These are phyloP conservation scores for Pseudococcus viburni DNA, from an alignment of 2,888 invertebrate genomes.

Conservation along the genomic window DNA sequence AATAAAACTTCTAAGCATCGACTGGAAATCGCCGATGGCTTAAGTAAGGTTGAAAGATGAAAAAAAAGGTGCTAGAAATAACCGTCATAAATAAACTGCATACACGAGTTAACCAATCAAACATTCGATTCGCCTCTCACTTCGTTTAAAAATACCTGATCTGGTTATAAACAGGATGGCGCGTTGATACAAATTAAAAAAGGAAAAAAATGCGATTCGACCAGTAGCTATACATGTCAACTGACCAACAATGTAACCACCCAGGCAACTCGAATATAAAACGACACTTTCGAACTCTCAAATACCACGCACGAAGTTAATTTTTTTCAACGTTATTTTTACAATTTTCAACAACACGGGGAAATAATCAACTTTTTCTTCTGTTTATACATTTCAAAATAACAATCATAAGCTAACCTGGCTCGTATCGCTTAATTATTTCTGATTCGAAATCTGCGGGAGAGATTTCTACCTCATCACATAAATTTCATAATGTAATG, in stretches of 20 bases:
- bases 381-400: constrained; percentile 11
- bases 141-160: constrained; percentile 49
- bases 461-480: constrained; percentile 53
- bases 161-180: constrained; percentile 29
- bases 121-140: constrained; percentile 33
- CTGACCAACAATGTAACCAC: constrained; percentile 41
- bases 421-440: constrained; percentile 58
- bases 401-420: constrained; percentile 1
- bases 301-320: background rate
- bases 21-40: constrained; percentile 24
- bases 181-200: constrained; percentile 30
- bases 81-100: constrained; percentile 24
- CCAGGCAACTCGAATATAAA: constrained; percentile 26
- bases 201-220: background rate
- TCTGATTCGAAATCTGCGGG: constrained; percentile 62
- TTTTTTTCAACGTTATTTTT: constrained; percentile 6
- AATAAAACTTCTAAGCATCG: background rate
- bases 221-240: constrained; percentile 40
- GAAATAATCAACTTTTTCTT: constrained; percentile 24
- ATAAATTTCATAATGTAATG: constrained; percentile 23
- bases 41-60: background rate
- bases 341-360: background rate
- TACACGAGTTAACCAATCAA: constrained; percentile 47
- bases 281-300: background rate
- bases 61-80: constrained; percentile 41